Percentiles rank a stretch among this genome's conserved stretches.
phyloP scores from a whole-genome alignment of 1,140 invertebrate species.

The Philopotamus ludificatus region DNA sequence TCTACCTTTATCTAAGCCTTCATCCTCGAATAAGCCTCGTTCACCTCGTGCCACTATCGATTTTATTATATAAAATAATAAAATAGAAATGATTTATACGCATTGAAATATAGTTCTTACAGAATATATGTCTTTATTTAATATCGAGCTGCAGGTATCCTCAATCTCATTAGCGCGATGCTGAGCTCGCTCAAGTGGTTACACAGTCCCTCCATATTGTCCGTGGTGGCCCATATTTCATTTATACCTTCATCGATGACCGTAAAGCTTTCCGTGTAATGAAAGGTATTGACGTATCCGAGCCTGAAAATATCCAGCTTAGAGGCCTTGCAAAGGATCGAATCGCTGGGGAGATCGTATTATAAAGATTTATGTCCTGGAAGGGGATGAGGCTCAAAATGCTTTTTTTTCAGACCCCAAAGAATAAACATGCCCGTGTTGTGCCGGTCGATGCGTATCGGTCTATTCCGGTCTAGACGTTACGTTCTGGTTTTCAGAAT shows the following conservation, averaged over 20 bases:
- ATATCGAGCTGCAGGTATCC: too few species aligned
- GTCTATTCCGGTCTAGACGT: neutral
- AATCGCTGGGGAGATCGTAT: neutral
- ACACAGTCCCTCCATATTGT: neutral
- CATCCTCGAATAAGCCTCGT: neutral
- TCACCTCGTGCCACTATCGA: neutral
- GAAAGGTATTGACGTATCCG: constrained; percentile 16
- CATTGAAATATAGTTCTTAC: too few species aligned
- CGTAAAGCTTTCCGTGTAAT: constrained; percentile 5
- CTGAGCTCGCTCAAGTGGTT: constrained; percentile 1
- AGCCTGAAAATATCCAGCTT: constrained; percentile 13
- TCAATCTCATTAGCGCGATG: constrained; percentile 7
- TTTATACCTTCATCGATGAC: constrained; percentile 5
- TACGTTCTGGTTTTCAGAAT: too few species aligned
- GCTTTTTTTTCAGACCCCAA: neutral
- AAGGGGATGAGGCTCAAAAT: neutral
- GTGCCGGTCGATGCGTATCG: neutral
- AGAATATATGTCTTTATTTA: too few species aligned
- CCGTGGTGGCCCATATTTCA: neutral
- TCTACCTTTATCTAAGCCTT: neutral
- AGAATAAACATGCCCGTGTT: neutral
- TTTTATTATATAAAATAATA: too few species aligned
- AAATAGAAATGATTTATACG: too few species aligned
- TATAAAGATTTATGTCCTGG: constrained; percentile 11
- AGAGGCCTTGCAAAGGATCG: neutral